These are phyloP conservation scores for Micrasema minimum DNA, from an alignment of 1,140 invertebrate genomes.

Conservation along the genomic window DNA sequence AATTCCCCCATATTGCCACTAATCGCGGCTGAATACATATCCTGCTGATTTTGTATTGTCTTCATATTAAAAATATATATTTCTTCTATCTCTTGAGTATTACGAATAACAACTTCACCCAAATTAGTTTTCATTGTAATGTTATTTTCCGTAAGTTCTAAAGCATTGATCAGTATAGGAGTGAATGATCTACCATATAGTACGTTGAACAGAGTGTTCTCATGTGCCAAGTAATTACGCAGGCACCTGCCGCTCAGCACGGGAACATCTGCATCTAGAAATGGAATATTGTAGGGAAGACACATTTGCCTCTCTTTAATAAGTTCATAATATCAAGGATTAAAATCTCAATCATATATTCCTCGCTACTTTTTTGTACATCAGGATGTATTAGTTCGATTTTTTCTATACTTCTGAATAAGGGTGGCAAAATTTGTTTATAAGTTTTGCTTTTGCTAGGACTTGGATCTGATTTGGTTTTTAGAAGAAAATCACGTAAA, in stretches of 20 bases:
- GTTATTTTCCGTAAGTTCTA: background rate
- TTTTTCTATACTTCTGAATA: background rate
- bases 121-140: too few species aligned
- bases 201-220: background rate
- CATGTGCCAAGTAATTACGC: conserved; percentile 13
- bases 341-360: background rate
- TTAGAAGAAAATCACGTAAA: background rate
- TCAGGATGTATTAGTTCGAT: background rate
- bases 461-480: background rate
- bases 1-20: background rate
- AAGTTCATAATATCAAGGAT: background rate
- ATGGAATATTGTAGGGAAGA: background rate
- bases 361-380: too few species aligned
- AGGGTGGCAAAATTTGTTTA: background rate
- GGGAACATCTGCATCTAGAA: background rate
- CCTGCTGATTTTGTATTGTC: background rate
- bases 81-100: too few species aligned
- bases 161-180: background rate
- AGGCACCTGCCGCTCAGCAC: background rate
- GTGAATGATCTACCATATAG: background rate
- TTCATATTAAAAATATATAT: too few species aligned
- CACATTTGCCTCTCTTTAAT: background rate
- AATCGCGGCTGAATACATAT: background rate
- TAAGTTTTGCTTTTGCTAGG: background rate
- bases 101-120: too few species aligned